phyloP scores from a whole-genome alignment of 2,888 invertebrate genomes.

The Therioaphis trifolii region DNA sequence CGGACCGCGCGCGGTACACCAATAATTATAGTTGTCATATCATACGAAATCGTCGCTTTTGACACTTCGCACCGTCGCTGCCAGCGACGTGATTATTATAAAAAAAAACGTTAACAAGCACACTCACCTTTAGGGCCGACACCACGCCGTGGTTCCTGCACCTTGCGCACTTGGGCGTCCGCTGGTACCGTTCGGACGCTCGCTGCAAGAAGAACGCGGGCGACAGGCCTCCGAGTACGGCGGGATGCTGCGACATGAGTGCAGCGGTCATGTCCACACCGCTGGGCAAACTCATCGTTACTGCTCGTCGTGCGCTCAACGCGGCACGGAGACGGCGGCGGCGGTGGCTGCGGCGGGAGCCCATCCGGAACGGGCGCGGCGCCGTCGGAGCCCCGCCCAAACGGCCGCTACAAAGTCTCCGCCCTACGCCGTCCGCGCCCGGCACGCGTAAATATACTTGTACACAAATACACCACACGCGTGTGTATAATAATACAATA shows the following conservation, averaged over 20 bases:
- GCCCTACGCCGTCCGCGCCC: slow-evolving; percentile 29
- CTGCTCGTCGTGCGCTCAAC: slow-evolving; percentile 53
- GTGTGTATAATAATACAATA: background rate
- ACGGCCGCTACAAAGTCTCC: slow-evolving; percentile 3
- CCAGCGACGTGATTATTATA: too few relatives aligned
- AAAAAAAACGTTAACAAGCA: too few relatives aligned
- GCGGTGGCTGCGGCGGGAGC: background rate
- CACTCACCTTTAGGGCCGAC: slow-evolving; percentile 81
- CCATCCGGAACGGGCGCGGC: slow-evolving; percentile 71
- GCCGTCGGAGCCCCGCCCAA: slow-evolving; percentile 24
- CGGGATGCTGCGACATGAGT: slow-evolving; percentile 78
- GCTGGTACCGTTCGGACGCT: slow-evolving; percentile 90
- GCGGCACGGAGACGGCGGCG: background rate
- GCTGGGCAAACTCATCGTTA: slow-evolving; percentile 83
- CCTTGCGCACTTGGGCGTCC: slow-evolving; percentile 96
- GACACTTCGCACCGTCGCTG: too few relatives aligned
- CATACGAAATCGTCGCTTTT: too few relatives aligned
- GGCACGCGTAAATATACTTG: slow-evolving; percentile 19
- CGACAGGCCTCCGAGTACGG: slow-evolving; percentile 83
- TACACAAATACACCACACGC: background rate
- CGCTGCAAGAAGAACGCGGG: slow-evolving; percentile 88
- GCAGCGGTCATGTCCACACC: slow-evolving; percentile 85
- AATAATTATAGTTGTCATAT: background rate
- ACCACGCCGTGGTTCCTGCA: slow-evolving; percentile 98
- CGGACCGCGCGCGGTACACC: too few relatives aligned